Percentiles rank a stretch among this genome's conserved stretches.
Evolutionary conservation across 2,113 vertebrate species (phyloP).

Genomic region (Vicugna pacos): DNA sequence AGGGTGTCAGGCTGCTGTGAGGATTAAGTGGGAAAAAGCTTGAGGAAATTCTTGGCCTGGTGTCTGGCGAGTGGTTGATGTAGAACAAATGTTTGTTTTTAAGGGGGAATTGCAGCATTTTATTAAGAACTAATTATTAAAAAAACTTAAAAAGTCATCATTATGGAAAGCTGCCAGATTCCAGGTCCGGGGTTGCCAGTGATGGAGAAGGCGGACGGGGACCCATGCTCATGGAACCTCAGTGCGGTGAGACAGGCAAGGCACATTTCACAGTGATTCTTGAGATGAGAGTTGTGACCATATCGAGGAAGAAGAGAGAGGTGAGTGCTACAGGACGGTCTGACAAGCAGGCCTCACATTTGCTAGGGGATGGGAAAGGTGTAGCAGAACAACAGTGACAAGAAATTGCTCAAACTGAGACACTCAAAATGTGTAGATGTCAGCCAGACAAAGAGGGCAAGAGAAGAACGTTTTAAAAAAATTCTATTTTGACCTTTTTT

Average conservation of each 20-base stretch:
- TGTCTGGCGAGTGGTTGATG: background rate
- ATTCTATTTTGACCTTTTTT: too few relatives aligned
- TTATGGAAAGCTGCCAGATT: background rate
- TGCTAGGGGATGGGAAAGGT: background rate
- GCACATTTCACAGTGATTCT: background rate
- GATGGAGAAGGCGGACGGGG: background rate
- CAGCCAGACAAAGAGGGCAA: background rate
- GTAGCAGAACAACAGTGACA: background rate
- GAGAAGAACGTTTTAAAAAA: too few relatives aligned
- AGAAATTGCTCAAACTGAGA: background rate
- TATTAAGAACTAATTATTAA: background rate
- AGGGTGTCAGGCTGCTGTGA: background rate
- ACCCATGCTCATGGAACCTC: background rate
- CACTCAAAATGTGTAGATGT: background rate
- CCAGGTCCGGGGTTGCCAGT: background rate
- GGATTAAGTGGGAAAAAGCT: background rate
- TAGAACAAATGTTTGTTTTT: background rate
- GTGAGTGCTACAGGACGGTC: background rate
- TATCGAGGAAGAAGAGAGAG: background rate
- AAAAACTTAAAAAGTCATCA: background rate
- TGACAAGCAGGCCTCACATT: background rate
- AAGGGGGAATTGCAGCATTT: background rate
- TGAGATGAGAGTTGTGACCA: background rate
- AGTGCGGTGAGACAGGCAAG: background rate
- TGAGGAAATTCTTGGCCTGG: background rate